phyloP scores from a whole-genome alignment of 2,797 vertebrate species.

The Lagothrix lagotricha region DNA sequence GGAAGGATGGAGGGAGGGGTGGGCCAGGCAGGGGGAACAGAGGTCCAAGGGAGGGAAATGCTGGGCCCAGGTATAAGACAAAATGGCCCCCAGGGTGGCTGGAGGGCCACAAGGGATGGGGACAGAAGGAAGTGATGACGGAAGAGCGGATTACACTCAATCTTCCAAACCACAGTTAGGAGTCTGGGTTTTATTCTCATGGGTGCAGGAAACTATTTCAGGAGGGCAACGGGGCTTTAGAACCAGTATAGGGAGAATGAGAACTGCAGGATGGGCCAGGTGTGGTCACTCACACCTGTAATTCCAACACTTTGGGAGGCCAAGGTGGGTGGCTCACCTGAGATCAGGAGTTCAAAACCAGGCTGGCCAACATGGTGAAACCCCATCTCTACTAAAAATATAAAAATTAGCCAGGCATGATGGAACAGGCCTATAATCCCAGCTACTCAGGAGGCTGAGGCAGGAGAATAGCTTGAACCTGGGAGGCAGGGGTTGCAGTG shows the following conservation, averaged over 20 bases:
- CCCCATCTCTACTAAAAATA: background rate
- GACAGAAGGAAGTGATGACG: background rate
- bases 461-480: background rate
- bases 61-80: background rate
- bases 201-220: background rate
- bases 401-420: background rate
- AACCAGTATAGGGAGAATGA: too few relatives aligned
- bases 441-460: background rate
- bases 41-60: background rate
- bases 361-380: background rate
- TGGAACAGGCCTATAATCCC: background rate
- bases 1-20: background rate
- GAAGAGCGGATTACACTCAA: background rate
- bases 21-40: background rate
- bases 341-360: background rate
- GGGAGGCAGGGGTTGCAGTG: fast-evolving
- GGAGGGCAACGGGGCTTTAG: background rate
- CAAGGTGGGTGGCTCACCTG: background rate
- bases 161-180: background rate
- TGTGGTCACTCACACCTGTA: background rate
- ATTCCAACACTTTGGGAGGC: background rate
- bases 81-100: too few relatives aligned
- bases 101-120: fast-evolving
- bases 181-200: background rate
- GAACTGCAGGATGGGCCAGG: too few relatives aligned